These are phyloP conservation scores for Pangasius sanitwongsei DNA, from an alignment of 2,797 vertebrate genomes.

Conservation along the genomic window DNA sequence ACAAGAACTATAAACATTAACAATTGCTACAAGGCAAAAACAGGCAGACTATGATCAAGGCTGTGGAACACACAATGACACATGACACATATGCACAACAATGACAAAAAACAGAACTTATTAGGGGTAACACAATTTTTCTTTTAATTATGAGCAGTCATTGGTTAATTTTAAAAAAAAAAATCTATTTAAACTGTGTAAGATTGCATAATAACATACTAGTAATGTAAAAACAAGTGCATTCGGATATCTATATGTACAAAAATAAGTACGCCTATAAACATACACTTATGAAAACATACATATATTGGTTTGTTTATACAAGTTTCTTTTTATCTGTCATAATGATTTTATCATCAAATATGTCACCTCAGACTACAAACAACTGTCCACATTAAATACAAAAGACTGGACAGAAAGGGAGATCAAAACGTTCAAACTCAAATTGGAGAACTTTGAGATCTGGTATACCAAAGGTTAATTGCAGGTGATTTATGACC, in stretches of 20 bases:
- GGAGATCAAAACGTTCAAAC: neutral
- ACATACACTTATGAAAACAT: neutral
- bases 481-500: neutral
- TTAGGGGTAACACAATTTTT: neutral
- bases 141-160: neutral
- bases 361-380: neutral
- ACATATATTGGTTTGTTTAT: neutral
- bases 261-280: neutral
- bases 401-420: neutral
- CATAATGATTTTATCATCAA: neutral
- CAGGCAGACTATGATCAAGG: too few species aligned
- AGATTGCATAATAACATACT: neutral
- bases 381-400: neutral
- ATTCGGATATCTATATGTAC: neutral
- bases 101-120: too few species aligned
- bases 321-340: neutral
- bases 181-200: neutral
- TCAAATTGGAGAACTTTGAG: neutral
- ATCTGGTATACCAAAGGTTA: neutral
- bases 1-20: too few species aligned
- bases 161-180: neutral
- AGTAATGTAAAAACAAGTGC: neutral
- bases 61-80: too few species aligned
- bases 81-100: too few species aligned
- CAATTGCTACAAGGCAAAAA: too few species aligned